Base-by-base conservation (phyloP, 2,888 invertebrate species). In the Hylaea fasciaria region DNA sequence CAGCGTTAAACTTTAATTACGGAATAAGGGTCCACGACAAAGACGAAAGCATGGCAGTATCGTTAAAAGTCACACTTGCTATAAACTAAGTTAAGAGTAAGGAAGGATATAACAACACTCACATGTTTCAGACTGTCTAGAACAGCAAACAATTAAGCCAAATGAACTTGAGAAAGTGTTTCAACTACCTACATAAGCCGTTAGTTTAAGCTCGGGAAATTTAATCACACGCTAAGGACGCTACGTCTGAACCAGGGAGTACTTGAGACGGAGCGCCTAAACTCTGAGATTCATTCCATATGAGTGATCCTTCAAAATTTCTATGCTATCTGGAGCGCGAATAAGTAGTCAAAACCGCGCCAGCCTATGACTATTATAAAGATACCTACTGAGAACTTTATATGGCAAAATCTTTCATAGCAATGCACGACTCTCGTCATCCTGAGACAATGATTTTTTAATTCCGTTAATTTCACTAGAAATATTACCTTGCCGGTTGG, bases 191-290 rank as follows among this genome's bases (percentile, higher is more conserved):
- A 49, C 45, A 44, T 51, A 55, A 55, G 46, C 37, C 45, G 48
- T 45, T 35, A 37, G 22, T 46, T 55, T 51, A 56, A 51, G 22
- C 47, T 56, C 40, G 37, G 51, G 51, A 40, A 60, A 61, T 61
- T 56, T 51, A 61, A 61, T 61, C 56, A 56, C 55, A 56, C 37
- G 55, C 47, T 14, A 28, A 59, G 54, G 44, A 49, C 46, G 39
- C n/a, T 45, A 45, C 54, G 56, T 56, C 58, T 55, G 39, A 49
- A 39, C 17, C 37, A 44, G 49, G 41, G 51, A 46, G 45, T 37
- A 63, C 62, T 62, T 53, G 50, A 55, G 46, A 46, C 54, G 49
- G 29, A 29, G 43, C 49, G 22, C 37, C 50, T 43, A 43, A 59
- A 59, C 45, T 59, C 32, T 40, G 47, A 54, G 41, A 52, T 51